Conservation (phyloP, 2,888 invertebrate genomes). For the Sarcophaga rosellei region DNA sequence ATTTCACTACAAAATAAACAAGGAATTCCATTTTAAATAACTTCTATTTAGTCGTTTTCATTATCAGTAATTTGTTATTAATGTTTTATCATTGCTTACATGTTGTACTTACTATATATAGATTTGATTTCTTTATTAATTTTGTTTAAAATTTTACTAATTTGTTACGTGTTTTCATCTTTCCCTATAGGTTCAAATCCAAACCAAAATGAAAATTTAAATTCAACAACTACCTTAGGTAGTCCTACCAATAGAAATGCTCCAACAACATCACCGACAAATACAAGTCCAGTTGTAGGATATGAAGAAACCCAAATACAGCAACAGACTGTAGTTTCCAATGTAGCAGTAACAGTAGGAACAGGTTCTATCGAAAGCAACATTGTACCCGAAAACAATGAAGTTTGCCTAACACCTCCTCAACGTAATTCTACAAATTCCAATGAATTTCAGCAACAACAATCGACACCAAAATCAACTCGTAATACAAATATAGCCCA, state of each 20-base stretch:
- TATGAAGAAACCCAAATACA: constrained; percentile 42
- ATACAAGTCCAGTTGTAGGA: constrained; percentile 54
- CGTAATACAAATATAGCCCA: constrained; percentile 38
- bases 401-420: constrained; percentile 67
- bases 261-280: constrained; percentile 62
- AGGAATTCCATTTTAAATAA: too few relatives aligned
- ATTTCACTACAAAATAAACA: too few relatives aligned
- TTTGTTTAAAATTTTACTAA: neutral
- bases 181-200: constrained; percentile 74
- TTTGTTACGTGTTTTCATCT: neutral
- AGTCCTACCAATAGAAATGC: constrained; percentile 69
- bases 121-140: neutral
- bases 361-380: constrained; percentile 11
- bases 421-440: constrained; percentile 76
- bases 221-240: constrained; percentile 67
- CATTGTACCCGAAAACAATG: constrained; percentile 52
- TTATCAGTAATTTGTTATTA: too few relatives aligned
- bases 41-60: too few relatives aligned
- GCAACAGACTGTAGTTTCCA: constrained; percentile 47
- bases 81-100: too few relatives aligned
- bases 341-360: constrained; percentile 9
- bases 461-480: constrained; percentile 75
- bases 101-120: too few relatives aligned
- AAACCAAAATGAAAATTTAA: constrained; percentile 75
- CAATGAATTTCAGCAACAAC: constrained; percentile 72